Percentiles rank a stretch among this genome's conserved stretches.
Evolutionary conservation across 2,113 vertebrate species (phyloP).

Genomic region (Motacilla tschutschensis): DNA sequence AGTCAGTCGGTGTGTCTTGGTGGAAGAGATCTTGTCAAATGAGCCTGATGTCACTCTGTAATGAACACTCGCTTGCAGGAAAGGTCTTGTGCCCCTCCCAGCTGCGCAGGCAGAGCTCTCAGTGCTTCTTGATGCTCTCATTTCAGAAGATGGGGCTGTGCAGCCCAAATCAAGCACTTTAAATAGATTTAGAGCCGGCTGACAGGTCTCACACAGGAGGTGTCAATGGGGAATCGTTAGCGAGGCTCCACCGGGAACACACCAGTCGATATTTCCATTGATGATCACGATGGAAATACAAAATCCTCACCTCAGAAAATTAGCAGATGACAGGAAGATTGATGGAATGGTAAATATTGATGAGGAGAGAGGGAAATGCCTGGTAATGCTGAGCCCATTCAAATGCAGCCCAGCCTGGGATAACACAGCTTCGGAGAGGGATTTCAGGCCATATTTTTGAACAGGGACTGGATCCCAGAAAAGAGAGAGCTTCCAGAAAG

Average conservation of each 20-base stretch:
- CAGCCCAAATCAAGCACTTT: background rate
- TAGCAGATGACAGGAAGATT: constrained; percentile 45
- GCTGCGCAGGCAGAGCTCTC: background rate
- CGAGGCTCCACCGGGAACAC: accelerated
- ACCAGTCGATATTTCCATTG: background rate
- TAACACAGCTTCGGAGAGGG: background rate
- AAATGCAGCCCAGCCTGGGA: background rate
- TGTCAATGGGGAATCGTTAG: background rate
- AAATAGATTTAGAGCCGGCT: background rate
- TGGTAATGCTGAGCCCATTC: constrained; percentile 24
- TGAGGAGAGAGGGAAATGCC: constrained; percentile 27
- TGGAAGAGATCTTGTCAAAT: background rate
- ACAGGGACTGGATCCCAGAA: background rate
- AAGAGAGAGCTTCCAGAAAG: constrained; percentile 24
- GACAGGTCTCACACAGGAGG: constrained; percentile 14
- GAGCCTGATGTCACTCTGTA: background rate
- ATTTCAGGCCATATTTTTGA: background rate
- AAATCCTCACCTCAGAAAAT: constrained; percentile 12
- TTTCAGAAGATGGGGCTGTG: background rate
- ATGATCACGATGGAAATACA: background rate
- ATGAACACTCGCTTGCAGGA: background rate
- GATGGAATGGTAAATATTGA: constrained; percentile 49
- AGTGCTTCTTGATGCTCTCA: background rate
- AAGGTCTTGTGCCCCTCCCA: accelerated
- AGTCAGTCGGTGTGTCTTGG: background rate